Percentiles rank a stretch among this genome's conserved stretches.
These are phyloP conservation scores for Latrodectus hesperus DNA, from an alignment of 2,888 invertebrate species.

Conservation along the genomic window DNA sequence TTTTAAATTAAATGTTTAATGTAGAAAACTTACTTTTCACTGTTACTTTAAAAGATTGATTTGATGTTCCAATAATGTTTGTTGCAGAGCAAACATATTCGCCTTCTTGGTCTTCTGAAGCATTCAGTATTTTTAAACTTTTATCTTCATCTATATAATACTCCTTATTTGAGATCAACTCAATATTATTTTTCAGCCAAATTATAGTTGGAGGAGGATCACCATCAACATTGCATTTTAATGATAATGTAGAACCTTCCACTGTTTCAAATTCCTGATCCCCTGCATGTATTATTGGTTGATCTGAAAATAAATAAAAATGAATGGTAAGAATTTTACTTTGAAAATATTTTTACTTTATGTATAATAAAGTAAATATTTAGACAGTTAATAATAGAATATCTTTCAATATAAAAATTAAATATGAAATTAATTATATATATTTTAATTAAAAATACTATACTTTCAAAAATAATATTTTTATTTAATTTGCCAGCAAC, in stretches of 20 bases:
- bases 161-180: slow-evolving; percentile 30
- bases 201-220: slow-evolving; percentile 76
- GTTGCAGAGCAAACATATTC: slow-evolving; percentile 76
- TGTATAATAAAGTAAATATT: no score
- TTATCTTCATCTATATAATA: slow-evolving; percentile 27
- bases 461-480: no score
- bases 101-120: slow-evolving; percentile 72
- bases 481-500: no score
- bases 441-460: no score
- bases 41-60: slow-evolving; percentile 44
- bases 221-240: slow-evolving; percentile 76
- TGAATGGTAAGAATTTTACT: no score
- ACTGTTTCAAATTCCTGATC: slow-evolving; percentile 42
- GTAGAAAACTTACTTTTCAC: slow-evolving; percentile 44
- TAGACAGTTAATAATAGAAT: no score
- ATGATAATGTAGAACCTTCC: slow-evolving; percentile 30
- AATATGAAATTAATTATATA: no score
- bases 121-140: slow-evolving; percentile 36
- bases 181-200: slow-evolving; percentile 73
- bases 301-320: slow-evolving; percentile 21
- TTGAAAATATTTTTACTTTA: no score
- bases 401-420: no score
- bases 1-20: no score
- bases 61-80: slow-evolving; percentile 74
- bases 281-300: slow-evolving; percentile 39